Conservation (phyloP, 2,797 vertebrate species). For the Hoplostethus mediterraneus region DNA sequence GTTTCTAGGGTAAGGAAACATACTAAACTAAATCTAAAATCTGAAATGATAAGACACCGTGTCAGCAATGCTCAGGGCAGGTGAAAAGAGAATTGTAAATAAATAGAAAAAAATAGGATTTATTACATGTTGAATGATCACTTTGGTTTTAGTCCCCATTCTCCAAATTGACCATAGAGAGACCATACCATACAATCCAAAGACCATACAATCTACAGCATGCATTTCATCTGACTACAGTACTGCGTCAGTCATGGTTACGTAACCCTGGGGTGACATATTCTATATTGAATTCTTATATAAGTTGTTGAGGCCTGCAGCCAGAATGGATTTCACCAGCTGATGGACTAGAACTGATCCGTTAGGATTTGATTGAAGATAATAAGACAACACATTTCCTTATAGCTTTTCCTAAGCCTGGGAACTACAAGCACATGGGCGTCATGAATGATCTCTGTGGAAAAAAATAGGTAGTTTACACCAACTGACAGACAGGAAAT, state of each 20-base stretch:
- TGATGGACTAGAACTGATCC: conserved; percentile 52
- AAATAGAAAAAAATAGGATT: neutral
- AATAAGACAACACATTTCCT: conserved; percentile 75
- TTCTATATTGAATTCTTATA: conserved; percentile 57
- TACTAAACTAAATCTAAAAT: no score
- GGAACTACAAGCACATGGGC: conserved; percentile 55
- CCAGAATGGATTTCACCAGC: conserved; percentile 54
- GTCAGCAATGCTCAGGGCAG: no score
- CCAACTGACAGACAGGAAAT: neutral
- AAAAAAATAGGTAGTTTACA: neutral
- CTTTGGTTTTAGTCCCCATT: neutral
- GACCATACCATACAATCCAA: no score
- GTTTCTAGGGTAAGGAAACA: no score
- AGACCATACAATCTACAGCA: neutral
- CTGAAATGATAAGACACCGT: no score
- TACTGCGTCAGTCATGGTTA: conserved; percentile 33
- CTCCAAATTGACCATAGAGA: conserved; percentile 12
- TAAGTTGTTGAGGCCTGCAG: conserved; percentile 53
- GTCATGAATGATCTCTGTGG: conserved; percentile 46
- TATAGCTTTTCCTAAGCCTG: conserved; percentile 73
- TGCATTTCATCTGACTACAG: conserved; percentile 14
- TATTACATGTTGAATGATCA: conserved; percentile 10
- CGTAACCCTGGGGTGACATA: conserved; percentile 48
- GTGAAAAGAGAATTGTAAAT: neutral
- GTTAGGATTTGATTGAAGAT: conserved; percentile 70